Evolutionary conservation across 2,113 vertebrate genomes (phyloP).

Genomic region (Platycercus adscitus): DNA sequence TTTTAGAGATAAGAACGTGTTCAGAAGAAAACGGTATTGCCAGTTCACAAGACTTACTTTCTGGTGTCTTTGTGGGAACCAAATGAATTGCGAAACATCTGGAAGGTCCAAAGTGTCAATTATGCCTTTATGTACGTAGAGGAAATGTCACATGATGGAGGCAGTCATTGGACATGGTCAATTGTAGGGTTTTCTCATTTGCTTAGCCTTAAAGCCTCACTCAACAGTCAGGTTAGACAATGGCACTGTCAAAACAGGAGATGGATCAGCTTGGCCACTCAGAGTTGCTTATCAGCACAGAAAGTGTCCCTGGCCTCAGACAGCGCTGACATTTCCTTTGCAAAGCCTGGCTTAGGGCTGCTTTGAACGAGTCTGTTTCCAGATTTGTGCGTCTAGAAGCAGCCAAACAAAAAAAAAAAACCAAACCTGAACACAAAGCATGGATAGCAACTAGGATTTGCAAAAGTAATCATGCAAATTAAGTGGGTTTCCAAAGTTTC

Average conservation of each 20-base stretch:
- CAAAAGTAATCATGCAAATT: neutral
- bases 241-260: constrained; percentile 67
- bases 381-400: neutral
- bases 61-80: constrained; percentile 75
- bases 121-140: constrained; percentile 73
- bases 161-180: constrained; percentile 77
- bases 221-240: constrained; percentile 72
- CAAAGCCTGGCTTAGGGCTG: constrained; percentile 46
- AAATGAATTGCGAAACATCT: constrained; percentile 77
- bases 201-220: constrained; percentile 69
- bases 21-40: constrained; percentile 56
- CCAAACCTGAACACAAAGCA: neutral
- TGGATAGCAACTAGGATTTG: neutral
- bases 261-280: constrained; percentile 75
- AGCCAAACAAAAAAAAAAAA: neutral
- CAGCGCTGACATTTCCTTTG: constrained; percentile 35
- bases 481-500: neutral
- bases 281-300: constrained; percentile 60
- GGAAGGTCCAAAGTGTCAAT: constrained; percentile 74
- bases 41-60: constrained; percentile 67
- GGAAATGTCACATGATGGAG: constrained; percentile 76
- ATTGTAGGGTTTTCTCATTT: constrained; percentile 76
- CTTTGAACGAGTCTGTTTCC: constrained; percentile 12
- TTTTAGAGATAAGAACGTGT: constrained; percentile 50
- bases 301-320: constrained; percentile 48